These are phyloP conservation scores for Trissolcus basalis DNA, from an alignment of 1,140 invertebrate genomes.

Conservation along the genomic window DNA sequence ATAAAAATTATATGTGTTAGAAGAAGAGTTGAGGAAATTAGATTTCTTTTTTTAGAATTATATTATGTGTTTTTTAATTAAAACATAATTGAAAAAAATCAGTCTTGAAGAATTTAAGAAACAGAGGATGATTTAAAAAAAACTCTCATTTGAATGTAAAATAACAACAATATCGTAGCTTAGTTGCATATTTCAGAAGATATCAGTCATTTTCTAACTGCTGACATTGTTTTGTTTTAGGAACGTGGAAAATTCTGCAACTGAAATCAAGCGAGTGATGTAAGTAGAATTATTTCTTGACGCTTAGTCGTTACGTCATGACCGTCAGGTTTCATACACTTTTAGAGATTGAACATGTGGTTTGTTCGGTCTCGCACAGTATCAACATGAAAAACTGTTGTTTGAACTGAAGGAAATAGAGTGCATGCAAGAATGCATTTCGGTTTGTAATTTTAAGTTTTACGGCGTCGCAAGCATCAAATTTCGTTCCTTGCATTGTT, in stretches of 20 bases:
- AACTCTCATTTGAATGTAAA: too few relatives aligned
- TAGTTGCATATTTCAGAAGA: too few relatives aligned
- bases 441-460: constrained; percentile 23
- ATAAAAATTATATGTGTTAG: too few relatives aligned
- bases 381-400: neutral
- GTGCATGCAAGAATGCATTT: constrained; percentile 12
- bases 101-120: too few relatives aligned
- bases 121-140: too few relatives aligned
- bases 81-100: too few relatives aligned
- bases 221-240: constrained; percentile 17
- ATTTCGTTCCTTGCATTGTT: constrained; percentile 10
- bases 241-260: neutral
- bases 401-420: constrained; percentile 5
- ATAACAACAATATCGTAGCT: too few relatives aligned
- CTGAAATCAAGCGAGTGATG: constrained; percentile 11
- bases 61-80: too few relatives aligned
- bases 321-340: neutral
- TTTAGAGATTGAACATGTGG: neutral
- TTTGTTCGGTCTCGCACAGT: too few relatives aligned
- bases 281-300: constrained; percentile 8
- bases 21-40: too few relatives aligned
- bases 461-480: constrained; percentile 7
- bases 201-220: too few relatives aligned
- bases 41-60: too few relatives aligned
- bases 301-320: neutral